Evolutionary conservation across 2,888 invertebrate genomes (phyloP), one percentile per base, ranked within the genome.

Genomic region (Epistrophella euchroma): DNA sequence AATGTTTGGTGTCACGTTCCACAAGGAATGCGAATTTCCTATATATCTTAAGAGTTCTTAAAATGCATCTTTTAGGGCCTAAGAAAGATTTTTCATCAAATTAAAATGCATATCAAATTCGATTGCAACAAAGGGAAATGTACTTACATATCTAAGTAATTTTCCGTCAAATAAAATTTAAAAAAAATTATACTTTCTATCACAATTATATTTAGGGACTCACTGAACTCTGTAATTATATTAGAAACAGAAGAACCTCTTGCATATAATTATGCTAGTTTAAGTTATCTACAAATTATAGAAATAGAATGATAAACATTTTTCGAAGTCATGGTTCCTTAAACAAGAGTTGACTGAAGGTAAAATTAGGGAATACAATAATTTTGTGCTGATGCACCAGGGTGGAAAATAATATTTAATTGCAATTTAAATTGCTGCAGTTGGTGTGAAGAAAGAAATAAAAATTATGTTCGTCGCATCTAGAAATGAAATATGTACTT

Each of bases 161-260:
- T 81, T 81, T 76, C 73, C 43, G 28, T 47, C 47, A 72, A 73
- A 74, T 72, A n/a, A 76, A 72, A 76, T 13, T 13, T 45, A 40
- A 47, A 6, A 17, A 40, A 43, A 74, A 35, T 52, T 64, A 47
- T 35, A 35, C 7, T 32, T 43, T 58, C 56, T 15, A 77, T 11
- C 28, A 28, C 28, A 28, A 25, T 10, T 11, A 13, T 28, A 3
- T 52, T 71, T 35, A 35, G 35, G 40, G 70, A 19, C 6, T n/a
- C 3, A 74, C 6, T n/a, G 56, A 19, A 22, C 50, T 43, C 50
- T 17, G 32, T 62, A 84, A 79, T 84, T 84, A 75, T 40, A 64
- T 60, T 19, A 37, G 50, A 22, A 45, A 55, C 17, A 50, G 35
- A 35, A 40, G 25, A 56, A 71, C 2, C 19, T 71, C 13, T 43